phyloP scores from a whole-genome alignment of 2,797 vertebrate genomes.

The Schizothorax lantsangensis region DNA sequence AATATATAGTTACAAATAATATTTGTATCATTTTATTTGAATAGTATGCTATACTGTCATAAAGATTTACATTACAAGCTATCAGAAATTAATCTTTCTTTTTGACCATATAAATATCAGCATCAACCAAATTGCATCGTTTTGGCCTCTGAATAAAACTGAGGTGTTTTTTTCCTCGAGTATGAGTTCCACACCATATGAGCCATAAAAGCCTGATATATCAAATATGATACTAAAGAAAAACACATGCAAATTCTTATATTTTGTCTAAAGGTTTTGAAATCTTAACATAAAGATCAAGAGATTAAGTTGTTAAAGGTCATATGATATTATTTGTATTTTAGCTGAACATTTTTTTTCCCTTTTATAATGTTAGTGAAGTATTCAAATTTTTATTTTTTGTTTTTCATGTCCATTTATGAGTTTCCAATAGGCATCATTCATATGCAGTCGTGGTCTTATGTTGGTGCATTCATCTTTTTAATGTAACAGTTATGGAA shows the following conservation, averaged over 20 bases:
- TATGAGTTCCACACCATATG: no score
- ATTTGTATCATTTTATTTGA: no score
- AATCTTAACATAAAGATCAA: neutral
- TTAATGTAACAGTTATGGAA: neutral
- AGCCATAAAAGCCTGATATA: neutral
- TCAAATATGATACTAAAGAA: neutral
- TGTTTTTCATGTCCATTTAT: neutral
- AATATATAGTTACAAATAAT: no score
- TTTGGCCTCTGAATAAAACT: no score
- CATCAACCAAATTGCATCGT: no score
- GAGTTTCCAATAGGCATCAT: neutral
- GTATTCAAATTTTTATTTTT: neutral
- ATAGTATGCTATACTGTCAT: no score
- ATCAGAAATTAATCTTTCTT: no score
- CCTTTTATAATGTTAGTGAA: neutral
- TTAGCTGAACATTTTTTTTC: neutral
- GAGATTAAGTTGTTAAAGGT: neutral
- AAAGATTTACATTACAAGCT: no score
- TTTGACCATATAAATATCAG: no score
- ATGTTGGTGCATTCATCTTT: neutral
- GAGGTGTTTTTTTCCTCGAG: no score
- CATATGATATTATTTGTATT: no score
- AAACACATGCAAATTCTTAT: no score
- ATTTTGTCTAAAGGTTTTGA: neutral
- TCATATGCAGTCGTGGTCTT: neutral